A percentile compares a stretch with the other conserved stretches of the same genome.
These are phyloP conservation scores for Gobio gobio DNA, from an alignment of 2,113 vertebrate species.

Conservation along the genomic window DNA sequence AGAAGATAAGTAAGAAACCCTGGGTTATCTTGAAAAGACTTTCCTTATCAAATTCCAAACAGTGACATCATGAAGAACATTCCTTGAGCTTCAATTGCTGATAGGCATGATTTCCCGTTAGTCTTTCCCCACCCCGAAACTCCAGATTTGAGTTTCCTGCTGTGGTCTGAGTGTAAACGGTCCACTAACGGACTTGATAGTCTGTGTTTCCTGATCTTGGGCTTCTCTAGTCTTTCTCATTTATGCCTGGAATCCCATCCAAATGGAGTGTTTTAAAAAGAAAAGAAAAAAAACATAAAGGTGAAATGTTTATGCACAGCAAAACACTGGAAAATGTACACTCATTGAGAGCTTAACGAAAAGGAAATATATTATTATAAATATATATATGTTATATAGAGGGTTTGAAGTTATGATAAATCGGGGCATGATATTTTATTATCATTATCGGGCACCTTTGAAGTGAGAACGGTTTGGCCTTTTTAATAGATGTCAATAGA, in stretches of 20 bases:
- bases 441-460: no score
- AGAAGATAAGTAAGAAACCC: background rate
- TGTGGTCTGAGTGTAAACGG: background rate
- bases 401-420: no score
- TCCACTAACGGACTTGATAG: constrained; percentile 23
- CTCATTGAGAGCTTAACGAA: no score
- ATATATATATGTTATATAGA: no score
- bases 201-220: background rate
- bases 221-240: background rate
- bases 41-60: constrained; percentile 24
- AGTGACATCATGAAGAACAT: background rate
- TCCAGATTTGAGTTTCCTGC: constrained; percentile 13
- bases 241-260: background rate
- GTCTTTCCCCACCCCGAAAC: constrained; percentile 3
- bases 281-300: background rate
- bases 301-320: background rate
- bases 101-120: constrained; percentile 4
- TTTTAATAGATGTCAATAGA: no score
- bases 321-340: no score
- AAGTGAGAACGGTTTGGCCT: no score
- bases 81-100: background rate
- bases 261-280: background rate
- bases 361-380: no score
- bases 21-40: constrained; percentile 16
- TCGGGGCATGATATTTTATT: no score